Percentiles rank a stretch among this genome's conserved stretches.
These are phyloP conservation scores for Mohoua ochrocephala DNA, from an alignment of 2,113 vertebrate genomes.

Conservation along the genomic window DNA sequence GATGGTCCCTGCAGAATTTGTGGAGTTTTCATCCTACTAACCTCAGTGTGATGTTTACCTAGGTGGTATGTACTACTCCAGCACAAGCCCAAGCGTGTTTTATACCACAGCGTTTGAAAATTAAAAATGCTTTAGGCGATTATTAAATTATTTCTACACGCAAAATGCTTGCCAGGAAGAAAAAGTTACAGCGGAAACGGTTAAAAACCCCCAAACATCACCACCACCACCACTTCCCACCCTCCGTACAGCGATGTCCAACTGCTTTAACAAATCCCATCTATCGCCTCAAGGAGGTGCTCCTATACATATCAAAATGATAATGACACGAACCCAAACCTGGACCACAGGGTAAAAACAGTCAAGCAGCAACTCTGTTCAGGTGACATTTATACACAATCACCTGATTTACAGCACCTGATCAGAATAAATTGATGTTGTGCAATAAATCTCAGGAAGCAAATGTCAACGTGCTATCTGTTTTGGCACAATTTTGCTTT, in stretches of 20 bases:
- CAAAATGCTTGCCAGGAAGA: background rate
- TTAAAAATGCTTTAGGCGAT: background rate
- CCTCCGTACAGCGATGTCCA: background rate
- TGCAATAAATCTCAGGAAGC: background rate
- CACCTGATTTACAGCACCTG: background rate
- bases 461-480: background rate
- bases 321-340: background rate
- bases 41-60: background rate
- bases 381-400: background rate
- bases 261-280: background rate
- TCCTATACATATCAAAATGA: background rate
- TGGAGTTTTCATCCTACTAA: background rate
- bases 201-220: background rate
- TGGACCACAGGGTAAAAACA: background rate
- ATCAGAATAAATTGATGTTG: background rate
- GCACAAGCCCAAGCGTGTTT: background rate
- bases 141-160: background rate
- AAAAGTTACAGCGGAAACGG: background rate
- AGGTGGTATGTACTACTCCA: background rate
- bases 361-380: background rate
- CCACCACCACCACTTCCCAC: rapidly evolving
- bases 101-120: rapidly evolving
- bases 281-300: background rate
- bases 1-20: background rate
- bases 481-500: background rate